phyloP scores from a whole-genome alignment of 2,888 invertebrate species.

The Dione juno region DNA sequence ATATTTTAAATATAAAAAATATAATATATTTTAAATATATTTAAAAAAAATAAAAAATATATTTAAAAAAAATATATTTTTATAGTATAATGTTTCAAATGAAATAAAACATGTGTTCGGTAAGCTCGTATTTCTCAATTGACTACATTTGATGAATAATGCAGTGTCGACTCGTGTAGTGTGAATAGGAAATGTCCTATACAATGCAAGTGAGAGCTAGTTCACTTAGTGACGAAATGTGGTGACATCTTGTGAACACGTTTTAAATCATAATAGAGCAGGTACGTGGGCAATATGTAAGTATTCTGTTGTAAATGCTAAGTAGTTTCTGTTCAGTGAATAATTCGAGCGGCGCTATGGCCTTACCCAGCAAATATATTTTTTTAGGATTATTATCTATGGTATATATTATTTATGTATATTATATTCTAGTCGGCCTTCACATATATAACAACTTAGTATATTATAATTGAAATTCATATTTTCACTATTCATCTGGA shows the following conservation, averaged over 20 bases:
- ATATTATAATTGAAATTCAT: background rate
- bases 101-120: conserved; percentile 7
- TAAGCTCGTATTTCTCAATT: conserved; percentile 12
- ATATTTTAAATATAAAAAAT: too few relatives aligned
- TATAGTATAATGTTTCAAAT: background rate
- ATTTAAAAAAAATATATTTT: background rate
- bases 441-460: background rate
- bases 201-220: conserved; percentile 34
- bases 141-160: conserved; percentile 34
- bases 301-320: conserved; percentile 6
- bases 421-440: background rate
- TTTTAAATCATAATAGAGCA: conserved; percentile 31
- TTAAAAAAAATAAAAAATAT: too few relatives aligned
- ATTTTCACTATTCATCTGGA: background rate
- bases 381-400: too few relatives aligned
- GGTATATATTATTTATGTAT: too few relatives aligned
- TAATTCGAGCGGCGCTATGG: background rate
- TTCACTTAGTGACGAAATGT: conserved; percentile 47
- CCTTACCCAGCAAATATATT: background rate
- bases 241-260: conserved; percentile 41
- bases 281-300: conserved; percentile 19
- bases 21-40: too few relatives aligned
- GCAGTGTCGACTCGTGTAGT: conserved; percentile 34
- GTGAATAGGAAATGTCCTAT: conserved; percentile 36
- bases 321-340: conserved; percentile 5